Evolutionary conservation across 2,113 vertebrate genomes (phyloP).

Genomic region (Suricata suricatta): DNA sequence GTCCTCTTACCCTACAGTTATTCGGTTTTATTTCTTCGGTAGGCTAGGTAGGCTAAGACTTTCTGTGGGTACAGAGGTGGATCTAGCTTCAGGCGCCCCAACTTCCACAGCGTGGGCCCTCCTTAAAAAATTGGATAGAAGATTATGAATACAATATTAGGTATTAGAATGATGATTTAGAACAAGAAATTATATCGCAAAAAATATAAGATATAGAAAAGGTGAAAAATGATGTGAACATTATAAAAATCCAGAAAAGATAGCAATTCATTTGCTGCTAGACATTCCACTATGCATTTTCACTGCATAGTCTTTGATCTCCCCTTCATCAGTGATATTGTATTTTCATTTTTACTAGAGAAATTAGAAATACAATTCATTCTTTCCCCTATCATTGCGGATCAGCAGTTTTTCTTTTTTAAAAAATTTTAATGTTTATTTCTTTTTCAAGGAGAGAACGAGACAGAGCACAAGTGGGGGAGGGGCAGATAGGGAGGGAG

Average conservation of each 20-base stretch:
- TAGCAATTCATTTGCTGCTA: neutral
- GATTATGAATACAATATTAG: neutral
- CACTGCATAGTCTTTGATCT: neutral
- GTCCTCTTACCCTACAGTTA: neutral
- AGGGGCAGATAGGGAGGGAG: too few relatives aligned
- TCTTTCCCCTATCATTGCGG: neutral
- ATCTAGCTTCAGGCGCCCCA: neutral
- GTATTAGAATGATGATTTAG: neutral
- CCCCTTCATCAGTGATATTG: neutral
- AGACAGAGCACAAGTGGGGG: too few relatives aligned
- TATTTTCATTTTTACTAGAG: neutral
- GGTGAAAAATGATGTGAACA: neutral
- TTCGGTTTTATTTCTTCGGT: neutral
- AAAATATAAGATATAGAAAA: neutral
- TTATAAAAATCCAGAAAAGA: neutral
- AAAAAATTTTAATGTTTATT: too few relatives aligned
- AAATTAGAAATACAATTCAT: conserved; percentile 34
- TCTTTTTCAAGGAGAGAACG: too few relatives aligned
- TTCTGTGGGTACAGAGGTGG: neutral
- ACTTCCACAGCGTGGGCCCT: neutral
- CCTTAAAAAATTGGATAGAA: neutral
- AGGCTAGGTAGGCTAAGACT: conserved; percentile 5
- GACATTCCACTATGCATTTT: neutral
- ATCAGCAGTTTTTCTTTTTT: neutral
- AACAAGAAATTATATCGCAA: neutral